phyloP scores from a whole-genome alignment of 1,140 invertebrate species.

The Drosophila orena region DNA sequence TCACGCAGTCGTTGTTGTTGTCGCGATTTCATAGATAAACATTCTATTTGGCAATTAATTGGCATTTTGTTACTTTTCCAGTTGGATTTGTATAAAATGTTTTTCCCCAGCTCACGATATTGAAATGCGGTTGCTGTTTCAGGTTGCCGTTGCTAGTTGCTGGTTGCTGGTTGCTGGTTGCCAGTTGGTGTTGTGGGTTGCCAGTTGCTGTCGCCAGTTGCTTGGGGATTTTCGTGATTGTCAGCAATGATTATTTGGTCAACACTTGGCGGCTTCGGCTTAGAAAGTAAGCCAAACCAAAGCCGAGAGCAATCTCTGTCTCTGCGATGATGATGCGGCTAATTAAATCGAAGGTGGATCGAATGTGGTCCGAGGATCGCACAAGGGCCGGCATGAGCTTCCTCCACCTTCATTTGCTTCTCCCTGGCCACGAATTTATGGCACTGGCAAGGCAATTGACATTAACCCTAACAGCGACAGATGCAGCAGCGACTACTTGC shows the following conservation, averaged over 20 bases:
- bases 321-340: slow-evolving; percentile 40
- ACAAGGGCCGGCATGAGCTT: slow-evolving; percentile 41
- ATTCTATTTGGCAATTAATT: slow-evolving; percentile 84
- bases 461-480: slow-evolving; percentile 80
- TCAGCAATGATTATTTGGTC: slow-evolving; percentile 79
- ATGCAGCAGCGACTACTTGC: slow-evolving; percentile 39
- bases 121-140: slow-evolving; percentile 68
- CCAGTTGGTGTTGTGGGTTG: slow-evolving; percentile 15
- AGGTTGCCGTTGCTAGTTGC: slow-evolving; percentile 20
- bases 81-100: slow-evolving; percentile 79
- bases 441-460: slow-evolving; percentile 72
- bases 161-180: slow-evolving; percentile 12
- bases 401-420: slow-evolving; percentile 2
- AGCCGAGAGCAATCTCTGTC: slow-evolving; percentile 28
- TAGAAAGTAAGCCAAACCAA: slow-evolving; percentile 55
- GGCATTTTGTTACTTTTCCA: slow-evolving; percentile 81
- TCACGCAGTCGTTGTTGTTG: slow-evolving; percentile 25
- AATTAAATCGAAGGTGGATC: slow-evolving; percentile 72
- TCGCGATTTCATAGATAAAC: slow-evolving; percentile 79
- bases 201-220: slow-evolving; percentile 11
- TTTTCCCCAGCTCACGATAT: slow-evolving; percentile 67
- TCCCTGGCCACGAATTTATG: slow-evolving; percentile 60
- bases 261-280: slow-evolving; percentile 51
- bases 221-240: slow-evolving; percentile 69
- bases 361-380: slow-evolving; percentile 25